Evolutionary conservation across 2,797 vertebrate species (phyloP).

Genomic region (Phalloptychus januarius): DNA sequence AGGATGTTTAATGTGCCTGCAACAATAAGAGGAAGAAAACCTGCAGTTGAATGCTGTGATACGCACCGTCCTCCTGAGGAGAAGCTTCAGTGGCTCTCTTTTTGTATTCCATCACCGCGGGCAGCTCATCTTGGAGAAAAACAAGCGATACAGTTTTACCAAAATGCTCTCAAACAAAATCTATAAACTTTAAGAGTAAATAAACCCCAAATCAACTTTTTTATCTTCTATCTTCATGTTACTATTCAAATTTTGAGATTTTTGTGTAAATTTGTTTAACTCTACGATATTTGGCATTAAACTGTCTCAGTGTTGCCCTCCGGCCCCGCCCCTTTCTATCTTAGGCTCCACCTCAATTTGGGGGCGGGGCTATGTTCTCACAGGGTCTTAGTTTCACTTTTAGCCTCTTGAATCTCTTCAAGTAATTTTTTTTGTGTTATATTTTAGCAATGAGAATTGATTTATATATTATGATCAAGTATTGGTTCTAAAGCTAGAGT

Average conservation of each 20-base stretch:
- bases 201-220: no score
- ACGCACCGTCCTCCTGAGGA: slow-evolving; percentile 22
- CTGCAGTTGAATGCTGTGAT: not conserved
- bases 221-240: not conserved
- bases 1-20: not conserved
- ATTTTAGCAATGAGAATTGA: not conserved
- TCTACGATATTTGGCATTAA: not conserved
- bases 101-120: not conserved
- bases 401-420: not conserved
- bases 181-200: no score
- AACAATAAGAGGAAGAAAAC: not conserved
- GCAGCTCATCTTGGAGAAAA: slow-evolving; percentile 40
- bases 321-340: no score
- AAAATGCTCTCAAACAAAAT: not conserved
- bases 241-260: not conserved
- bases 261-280: not conserved
- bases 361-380: not conserved
- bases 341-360: no score
- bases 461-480: not conserved
- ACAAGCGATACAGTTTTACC: not conserved
- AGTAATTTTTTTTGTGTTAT: not conserved
- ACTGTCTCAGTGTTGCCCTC: not conserved
- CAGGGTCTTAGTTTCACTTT: not conserved
- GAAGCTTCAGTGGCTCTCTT: not conserved
- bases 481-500: not conserved